Evolutionary conservation across 2,113 vertebrate species (phyloP), one percentile per base, ranked within the genome.

Genomic region (Hyperoodon ampullatus): DNA sequence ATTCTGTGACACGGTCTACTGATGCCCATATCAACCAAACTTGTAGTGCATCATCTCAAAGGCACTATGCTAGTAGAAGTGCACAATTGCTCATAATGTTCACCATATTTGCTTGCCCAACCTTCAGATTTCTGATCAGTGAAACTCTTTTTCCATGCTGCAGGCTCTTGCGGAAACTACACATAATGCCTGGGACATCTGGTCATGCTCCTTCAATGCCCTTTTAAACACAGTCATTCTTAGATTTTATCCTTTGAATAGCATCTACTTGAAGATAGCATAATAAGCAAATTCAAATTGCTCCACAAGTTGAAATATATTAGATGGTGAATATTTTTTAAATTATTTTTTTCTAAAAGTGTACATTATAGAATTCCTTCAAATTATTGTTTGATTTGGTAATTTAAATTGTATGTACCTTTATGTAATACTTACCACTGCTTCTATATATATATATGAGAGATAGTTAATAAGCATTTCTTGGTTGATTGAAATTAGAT

Each of bases 381-480:
- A 88, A 87, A 81, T 89, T 93, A 80, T 88, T 89, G 1, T 87
- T 87, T 94, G 66, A 35, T 75, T 86, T 91, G 28, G 50, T 74
- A 90, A 70, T 39, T 92, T 66, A 44, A 63, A 44, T 24, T 80
- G 33, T 5, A 72, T 84, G n/a, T n/a, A 53, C 15, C 7, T 82
- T 60, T 60, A 53, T 33, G 77, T 83, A 84, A 82, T 89, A 82
- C 86, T 90, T 95, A 82, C 28, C 71, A 2, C 6, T 90, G 5
- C 26, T 87, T 90, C 50, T 61, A 7, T 93, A n/a, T 72, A 53
- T 72, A 53, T 53, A 35, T 19, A 15, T 42, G n/a, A 24, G 6
- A 12, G 21, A 39, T 39, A 93, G 13, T 66, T 86, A 77, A 81
- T 58, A 65, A 75, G 8, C 19, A 66, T 71, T 71, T 86, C 4